Evolutionary conservation across 2,113 vertebrate genomes (phyloP), one percentile per base, ranked within the genome.

Genomic region (Mungos mungo): DNA sequence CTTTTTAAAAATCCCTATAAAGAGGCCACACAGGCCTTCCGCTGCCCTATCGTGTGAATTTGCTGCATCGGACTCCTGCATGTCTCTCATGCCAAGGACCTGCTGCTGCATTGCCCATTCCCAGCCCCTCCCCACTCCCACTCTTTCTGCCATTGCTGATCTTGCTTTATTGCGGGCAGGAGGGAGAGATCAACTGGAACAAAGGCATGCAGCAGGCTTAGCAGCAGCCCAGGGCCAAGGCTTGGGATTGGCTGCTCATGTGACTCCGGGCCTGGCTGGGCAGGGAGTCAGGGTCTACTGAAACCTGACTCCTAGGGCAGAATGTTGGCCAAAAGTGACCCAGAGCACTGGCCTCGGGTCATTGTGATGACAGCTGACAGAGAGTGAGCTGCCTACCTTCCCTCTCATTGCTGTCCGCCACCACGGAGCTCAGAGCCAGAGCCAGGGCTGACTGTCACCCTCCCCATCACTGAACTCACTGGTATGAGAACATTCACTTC

Each of bases 151-250:
- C 33, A 35, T 12, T 63, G 89, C 95, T 96, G 82, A 81, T 54
- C 69, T 63, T 91, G 89, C 66, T 94, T 15, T 60, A 1, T n/a
- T 57, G 76, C 23, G 76, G 38, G 63, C 65, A 60, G n/a, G 47
- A 94, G 63, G 77, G 85, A 31, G 65, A 96, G 79, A 95, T 41
- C 89, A 72, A 29, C 85, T 74, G 82, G 77, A 93, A 95, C 74
- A 76, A 63, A 97, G 52, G 92, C 79, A 33, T 10, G 63, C 27
- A 23, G 65, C 38, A 19, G 19, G 54, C 83, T 65, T 47, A 80
- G 54, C 63, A 76, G 47, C 21, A 35, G 88, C 38, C 35, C 79
- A 68, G 19, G 65, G 11, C 47, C 38, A 88, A 21, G 5, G 82
- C 38, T 47, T 87, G 41, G 86, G 86, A 72, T 29, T 47, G 68